Evolutionary conservation across 2,888 invertebrate genomes (phyloP).

Genomic region (Gari tellinella): DNA sequence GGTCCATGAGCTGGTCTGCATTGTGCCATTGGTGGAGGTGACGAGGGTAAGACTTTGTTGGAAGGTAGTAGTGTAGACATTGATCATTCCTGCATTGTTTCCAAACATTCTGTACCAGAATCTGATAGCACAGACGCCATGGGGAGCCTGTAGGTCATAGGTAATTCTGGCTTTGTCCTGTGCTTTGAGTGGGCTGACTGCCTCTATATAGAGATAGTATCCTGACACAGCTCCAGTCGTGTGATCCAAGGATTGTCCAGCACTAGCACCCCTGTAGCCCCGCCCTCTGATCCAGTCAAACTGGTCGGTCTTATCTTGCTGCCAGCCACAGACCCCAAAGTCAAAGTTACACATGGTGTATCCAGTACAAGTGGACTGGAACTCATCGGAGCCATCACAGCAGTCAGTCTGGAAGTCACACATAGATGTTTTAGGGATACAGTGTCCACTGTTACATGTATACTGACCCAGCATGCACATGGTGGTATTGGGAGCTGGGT

Average conservation of each 20-base stretch:
- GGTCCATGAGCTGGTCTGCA: constrained; percentile 66
- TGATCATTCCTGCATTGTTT: constrained; percentile 64
- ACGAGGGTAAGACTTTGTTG: constrained; percentile 45
- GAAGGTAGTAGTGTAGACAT: constrained; percentile 65
- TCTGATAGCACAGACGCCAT: constrained; percentile 68
- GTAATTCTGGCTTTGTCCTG: constrained; percentile 66
- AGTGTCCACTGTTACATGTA: constrained; percentile 71
- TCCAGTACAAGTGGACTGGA: constrained; percentile 54
- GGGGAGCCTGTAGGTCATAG: constrained; percentile 63
- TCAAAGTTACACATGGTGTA: constrained; percentile 80
- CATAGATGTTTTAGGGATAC: constrained; percentile 66
- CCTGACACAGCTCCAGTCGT: constrained; percentile 69
- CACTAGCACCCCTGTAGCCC: constrained; percentile 62
- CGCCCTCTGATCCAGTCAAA: constrained; percentile 76
- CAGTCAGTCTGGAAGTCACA: constrained; percentile 76
- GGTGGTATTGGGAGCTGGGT: constrained; percentile 57
- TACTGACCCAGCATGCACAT: constrained; percentile 62
- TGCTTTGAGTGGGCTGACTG: constrained; percentile 60
- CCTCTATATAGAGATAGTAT: constrained; percentile 74
- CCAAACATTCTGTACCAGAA: constrained; percentile 83
- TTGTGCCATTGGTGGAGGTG: constrained; percentile 50
- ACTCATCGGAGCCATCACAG: constrained; percentile 74
- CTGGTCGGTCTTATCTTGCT: constrained; percentile 63
- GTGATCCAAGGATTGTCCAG: constrained; percentile 78
- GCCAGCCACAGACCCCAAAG: constrained; percentile 77